Evolutionary conservation across 2,888 invertebrate species (phyloP), one percentile per base, ranked within the genome.

Genomic region (Merodon equestris): DNA sequence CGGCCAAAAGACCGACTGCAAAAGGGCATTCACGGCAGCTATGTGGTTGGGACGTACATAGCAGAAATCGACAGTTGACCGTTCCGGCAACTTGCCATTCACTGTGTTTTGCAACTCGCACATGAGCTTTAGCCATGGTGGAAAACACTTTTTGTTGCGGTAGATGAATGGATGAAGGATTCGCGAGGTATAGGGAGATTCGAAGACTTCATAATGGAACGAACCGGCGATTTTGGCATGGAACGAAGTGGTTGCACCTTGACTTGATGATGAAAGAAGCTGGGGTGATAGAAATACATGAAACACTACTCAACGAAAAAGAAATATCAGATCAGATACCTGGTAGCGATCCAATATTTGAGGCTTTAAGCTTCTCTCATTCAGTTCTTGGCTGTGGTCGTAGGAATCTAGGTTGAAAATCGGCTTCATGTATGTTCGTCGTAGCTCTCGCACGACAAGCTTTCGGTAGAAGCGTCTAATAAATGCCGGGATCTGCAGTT

Each of bases 1-100:
- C 1, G 96, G 95, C 97, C 97, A 97, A 89, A 97, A 97, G 88
- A 93, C 94, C 84, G 94, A 93, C 81, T 94, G 92, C 81, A 95
- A 94, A 13, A 97, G 89, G 68, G 92, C 92, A 88, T 97, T 97
- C 81, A 97, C 93, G 0, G 96, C 94, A 0, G 96, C 94, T 82
- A 97, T 93, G 87, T 97, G 96, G 84, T 96, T 94, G 0, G 96
- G 95, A 42, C 94, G 92, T 14, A 97, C 93, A 87, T 97, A 97
- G 82, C 94, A 94, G 89, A 94, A 97, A 89, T 97, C 96, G 10
- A 97, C 90, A 0, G 95, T 90, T 1, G 91, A 91, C 64, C 90
- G 89, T 2, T 88, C 72, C 81, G 92, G 88, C 75, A 82, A 67
- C 0, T 51, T 53, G 90, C 90, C 66, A 85, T 82, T 87, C 0